Percentiles rank a stretch among this genome's conserved stretches.
Conservation (phyloP, 2,797 vertebrate species). For the Hipposideros larvatus region DNA sequence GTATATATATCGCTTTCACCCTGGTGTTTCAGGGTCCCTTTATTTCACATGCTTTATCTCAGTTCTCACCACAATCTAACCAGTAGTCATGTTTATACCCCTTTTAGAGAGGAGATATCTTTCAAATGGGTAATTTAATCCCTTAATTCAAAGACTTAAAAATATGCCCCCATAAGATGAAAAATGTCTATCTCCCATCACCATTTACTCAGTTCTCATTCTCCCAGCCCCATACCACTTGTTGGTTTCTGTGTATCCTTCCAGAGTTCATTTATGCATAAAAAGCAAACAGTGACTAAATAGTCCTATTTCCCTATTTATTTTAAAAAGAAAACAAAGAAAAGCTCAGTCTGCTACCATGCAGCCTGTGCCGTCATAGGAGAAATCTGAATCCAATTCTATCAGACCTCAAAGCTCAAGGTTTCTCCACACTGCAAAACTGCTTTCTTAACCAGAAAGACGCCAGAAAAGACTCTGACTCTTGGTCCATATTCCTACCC, state of each 20-base stretch:
- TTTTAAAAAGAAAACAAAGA: background rate
- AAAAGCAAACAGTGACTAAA: background rate
- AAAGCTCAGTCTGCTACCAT: background rate
- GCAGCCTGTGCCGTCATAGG: background rate
- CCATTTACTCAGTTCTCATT: background rate
- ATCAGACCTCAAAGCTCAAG: background rate
- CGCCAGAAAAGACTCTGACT: background rate
- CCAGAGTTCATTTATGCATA: background rate
- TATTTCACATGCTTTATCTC: background rate
- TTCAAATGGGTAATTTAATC: background rate
- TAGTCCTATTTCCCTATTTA: background rate
- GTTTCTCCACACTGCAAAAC: background rate
- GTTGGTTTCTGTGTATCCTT: background rate
- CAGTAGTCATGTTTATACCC: background rate
- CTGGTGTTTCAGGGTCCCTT: background rate
- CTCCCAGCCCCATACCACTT: background rate
- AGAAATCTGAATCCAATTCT: background rate
- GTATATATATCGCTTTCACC: background rate
- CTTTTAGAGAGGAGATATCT: background rate
- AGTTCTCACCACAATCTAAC: background rate
- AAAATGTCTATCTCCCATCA: background rate
- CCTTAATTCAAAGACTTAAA: constrained; percentile 31
- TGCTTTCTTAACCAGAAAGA: background rate
- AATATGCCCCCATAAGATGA: background rate
- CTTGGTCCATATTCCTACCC: background rate